Evolutionary conservation across 2,797 vertebrate species (phyloP).

Genomic region (Premnoplex brunnescens): DNA sequence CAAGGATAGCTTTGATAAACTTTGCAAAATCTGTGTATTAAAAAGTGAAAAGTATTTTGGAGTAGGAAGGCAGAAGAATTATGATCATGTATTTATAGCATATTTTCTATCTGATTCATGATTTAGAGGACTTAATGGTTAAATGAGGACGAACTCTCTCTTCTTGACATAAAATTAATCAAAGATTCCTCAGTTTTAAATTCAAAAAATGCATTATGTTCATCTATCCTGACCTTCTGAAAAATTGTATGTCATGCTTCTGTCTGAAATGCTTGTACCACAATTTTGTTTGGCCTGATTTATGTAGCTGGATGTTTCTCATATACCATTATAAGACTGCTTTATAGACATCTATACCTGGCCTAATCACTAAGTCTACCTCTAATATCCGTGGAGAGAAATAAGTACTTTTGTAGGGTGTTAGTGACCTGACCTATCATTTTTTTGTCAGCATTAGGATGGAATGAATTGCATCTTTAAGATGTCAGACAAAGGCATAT

Average conservation of each 20-base stretch:
- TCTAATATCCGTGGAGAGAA: not conserved
- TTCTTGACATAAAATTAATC: not conserved
- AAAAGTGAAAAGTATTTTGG: not conserved
- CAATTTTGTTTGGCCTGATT: not conserved
- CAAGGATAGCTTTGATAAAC: not conserved
- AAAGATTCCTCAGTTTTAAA: not conserved
- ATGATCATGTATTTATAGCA: not conserved
- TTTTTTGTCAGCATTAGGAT: not conserved
- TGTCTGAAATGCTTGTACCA: not conserved
- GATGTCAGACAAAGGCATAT: not conserved
- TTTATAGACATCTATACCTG: not conserved
- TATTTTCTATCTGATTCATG: not conserved
- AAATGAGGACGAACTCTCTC: not conserved
- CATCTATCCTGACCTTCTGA: not conserved
- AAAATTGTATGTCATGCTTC: not conserved
- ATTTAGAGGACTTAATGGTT: not conserved
- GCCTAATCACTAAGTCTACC: not conserved
- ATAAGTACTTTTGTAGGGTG: not conserved
- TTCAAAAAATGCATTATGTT: not conserved
- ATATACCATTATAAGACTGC: not conserved
- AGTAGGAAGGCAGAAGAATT: not conserved
- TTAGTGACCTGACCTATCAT: not conserved
- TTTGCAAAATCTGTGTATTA: not conserved
- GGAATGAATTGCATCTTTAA: not conserved
- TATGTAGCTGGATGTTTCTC: not conserved